Base-by-base conservation (phyloP, 1,140 invertebrate genomes). In the Branchinecta lynchi region DNA sequence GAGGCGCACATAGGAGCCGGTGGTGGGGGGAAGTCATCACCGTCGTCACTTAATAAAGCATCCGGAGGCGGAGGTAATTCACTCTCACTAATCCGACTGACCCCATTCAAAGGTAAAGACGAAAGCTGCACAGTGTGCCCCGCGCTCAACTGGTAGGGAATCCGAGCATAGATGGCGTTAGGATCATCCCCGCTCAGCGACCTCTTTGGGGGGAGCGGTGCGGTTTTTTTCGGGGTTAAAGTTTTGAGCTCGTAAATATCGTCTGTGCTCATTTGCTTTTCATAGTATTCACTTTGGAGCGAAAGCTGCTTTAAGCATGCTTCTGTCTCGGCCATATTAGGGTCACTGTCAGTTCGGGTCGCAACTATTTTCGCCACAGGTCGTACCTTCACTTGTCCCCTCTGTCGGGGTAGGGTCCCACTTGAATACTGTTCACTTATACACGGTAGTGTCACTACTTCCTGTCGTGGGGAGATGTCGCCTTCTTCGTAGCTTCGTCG, bases 341-440 rank as follows among this genome's bases (percentile, higher is more conserved):
- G 67, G 44, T 67, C 65, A 15, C 66, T 71, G 45, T 71, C 70
- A 15, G 69, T 71, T 8, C 72, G 78, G 0, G 82, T 80, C 3
- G 86, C 86, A 46, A 83, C 80, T 74, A 92, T 89, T 80, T 91
- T 92, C 2, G 90, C 89, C 15, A 93, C 85, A n/a, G 90, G 90
- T 71, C 88, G 80, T 6, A 88, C 88, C 75, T 90, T 86, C 12
- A 90, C 87, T 7, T 89, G 80, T 66, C 83, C 86, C 75, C 90
- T 83, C 5, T 91, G 92, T 71, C 92, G 84, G 0, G 92, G 90
- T 71, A 91, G 79, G 5, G 89, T 93, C 43, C 91, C 89, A 7
- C 90, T 90, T 20, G 87, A 87, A 46, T 71, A 20, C 65, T 73
- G 51, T 72, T 79, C 73, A 74, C 72, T 46, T 70, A 32, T 69